A percentile compares a stretch with the other conserved stretches of the same genome.
Evolutionary conservation across 2,888 invertebrate genomes (phyloP).

Genomic region (Cynaeus angustus): DNA sequence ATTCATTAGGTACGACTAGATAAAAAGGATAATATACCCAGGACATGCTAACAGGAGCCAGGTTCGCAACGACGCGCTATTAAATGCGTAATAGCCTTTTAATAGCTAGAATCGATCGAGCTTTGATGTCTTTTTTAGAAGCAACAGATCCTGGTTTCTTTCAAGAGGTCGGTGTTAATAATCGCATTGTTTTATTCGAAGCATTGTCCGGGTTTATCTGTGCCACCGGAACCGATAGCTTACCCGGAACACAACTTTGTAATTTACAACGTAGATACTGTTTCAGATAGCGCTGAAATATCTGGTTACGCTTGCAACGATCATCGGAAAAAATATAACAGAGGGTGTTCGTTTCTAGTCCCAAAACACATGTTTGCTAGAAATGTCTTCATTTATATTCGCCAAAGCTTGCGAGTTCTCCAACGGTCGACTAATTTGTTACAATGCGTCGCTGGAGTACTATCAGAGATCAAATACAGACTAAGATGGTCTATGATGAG

Average conservation of each 20-base stretch:
- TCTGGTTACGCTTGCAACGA: not conserved
- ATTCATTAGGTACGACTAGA: not conserved
- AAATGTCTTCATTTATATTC: slow-evolving; percentile 5
- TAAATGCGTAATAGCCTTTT: slow-evolving; percentile 5
- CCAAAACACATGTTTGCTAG: no score
- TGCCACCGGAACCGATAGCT: slow-evolving; percentile 37
- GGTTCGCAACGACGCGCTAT: not conserved
- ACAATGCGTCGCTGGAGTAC: slow-evolving; percentile 5
- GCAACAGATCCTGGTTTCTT: not conserved
- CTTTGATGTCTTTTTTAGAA: slow-evolving; percentile 7
- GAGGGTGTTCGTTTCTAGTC: no score
- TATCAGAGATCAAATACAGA: slow-evolving; percentile 6
- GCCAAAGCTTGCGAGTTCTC: not conserved
- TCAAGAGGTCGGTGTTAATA: slow-evolving; percentile 5
- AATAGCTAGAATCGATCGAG: not conserved
- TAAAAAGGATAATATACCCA: not conserved
- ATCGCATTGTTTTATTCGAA: slow-evolving; percentile 9
- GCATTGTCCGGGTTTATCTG: slow-evolving; percentile 28
- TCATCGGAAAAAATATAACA: not conserved
- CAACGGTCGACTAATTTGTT: not conserved
- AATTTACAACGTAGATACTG: slow-evolving; percentile 40
- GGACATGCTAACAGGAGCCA: slow-evolving; percentile 1
- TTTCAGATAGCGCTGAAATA: slow-evolving; percentile 26
- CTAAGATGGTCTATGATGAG: not conserved
- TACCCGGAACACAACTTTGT: slow-evolving; percentile 41